Evolutionary conservation across 1,140 invertebrate genomes (phyloP).

Genomic region (Leguminivora glycinivorella): DNA sequence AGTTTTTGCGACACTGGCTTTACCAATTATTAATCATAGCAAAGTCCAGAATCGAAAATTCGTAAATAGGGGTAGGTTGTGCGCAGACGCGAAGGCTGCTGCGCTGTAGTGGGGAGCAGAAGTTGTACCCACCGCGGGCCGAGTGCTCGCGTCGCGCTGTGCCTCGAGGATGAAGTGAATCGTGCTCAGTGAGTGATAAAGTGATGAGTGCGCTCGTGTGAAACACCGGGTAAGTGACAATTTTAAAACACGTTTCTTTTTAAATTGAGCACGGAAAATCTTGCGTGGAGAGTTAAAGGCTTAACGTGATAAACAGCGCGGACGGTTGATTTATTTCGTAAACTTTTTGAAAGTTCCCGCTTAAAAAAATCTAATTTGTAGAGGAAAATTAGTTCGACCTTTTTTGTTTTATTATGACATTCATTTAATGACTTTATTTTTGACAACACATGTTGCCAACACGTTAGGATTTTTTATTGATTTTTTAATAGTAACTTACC

Average conservation of each 20-base stretch:
- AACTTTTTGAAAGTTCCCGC: neutral
- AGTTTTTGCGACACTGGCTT: slow-evolving; percentile 3
- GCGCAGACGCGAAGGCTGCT: slow-evolving; percentile 11
- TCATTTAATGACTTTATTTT: neutral
- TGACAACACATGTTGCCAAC: too few relatives aligned
- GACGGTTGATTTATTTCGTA: neutral
- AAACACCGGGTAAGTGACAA: neutral
- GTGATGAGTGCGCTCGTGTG: slow-evolving; percentile 21
- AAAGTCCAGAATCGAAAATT: slow-evolving; percentile 24
- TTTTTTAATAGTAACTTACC: too few relatives aligned
- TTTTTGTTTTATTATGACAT: neutral
- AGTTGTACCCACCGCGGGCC: neutral
- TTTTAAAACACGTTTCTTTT: neutral
- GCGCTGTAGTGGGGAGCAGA: slow-evolving; percentile 18
- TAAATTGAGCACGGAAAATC: neutral
- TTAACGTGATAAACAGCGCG: neutral
- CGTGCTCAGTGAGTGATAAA: slow-evolving; percentile 19
- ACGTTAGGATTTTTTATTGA: too few relatives aligned
- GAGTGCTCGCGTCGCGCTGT: slow-evolving; percentile 4
- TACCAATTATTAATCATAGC: slow-evolving; percentile 17
- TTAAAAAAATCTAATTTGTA: neutral
- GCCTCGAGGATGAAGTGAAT: slow-evolving; percentile 14
- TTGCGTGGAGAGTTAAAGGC: neutral
- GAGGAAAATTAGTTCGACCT: neutral
- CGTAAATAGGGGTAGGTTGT: neutral